These are phyloP conservation scores for Harpagifer antarcticus DNA, from an alignment of 2,797 vertebrate genomes.

Conservation along the genomic window DNA sequence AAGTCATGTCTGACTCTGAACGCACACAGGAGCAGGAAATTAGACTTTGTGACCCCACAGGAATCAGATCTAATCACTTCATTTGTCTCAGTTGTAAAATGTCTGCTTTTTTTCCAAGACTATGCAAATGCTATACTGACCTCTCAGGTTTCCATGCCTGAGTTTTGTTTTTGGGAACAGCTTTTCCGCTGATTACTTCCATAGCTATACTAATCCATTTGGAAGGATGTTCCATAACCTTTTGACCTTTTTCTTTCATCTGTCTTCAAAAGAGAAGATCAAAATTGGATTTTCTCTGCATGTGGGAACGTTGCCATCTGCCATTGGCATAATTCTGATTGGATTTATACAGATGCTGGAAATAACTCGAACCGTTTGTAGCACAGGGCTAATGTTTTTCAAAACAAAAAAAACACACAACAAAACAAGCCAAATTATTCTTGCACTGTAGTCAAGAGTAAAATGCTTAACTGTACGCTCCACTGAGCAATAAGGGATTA, in stretches of 20 bases:
- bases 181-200: not conserved
- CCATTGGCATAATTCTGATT: conserved; percentile 40
- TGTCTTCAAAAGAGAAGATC: conserved; percentile 31
- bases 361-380: conserved; percentile 58
- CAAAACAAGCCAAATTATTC: conserved; percentile 50
- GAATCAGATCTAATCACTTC: conserved; percentile 54
- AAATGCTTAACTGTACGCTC: conserved; percentile 26
- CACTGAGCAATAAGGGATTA: conserved; percentile 53
- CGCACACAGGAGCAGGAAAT: conserved; percentile 46
- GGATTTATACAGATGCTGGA: conserved; percentile 56
- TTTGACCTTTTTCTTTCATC: conserved; percentile 55
- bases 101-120: conserved; percentile 5
- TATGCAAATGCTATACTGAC: not conserved
- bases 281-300: conserved; percentile 53
- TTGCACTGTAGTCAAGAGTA: conserved; percentile 60
- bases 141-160: conserved; percentile 14
- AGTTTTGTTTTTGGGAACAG: not conserved
- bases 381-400: conserved; percentile 55
- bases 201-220: not conserved
- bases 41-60: conserved; percentile 48
- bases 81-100: conserved; percentile 42
- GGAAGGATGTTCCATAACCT: conserved; percentile 23
- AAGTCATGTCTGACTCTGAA: conserved; percentile 66
- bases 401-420: conserved; percentile 7
- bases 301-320: conserved; percentile 49